Evolutionary conservation across 2,113 vertebrate species (phyloP), one percentile per base, ranked within the genome.

Genomic region (Mungos mungo): DNA sequence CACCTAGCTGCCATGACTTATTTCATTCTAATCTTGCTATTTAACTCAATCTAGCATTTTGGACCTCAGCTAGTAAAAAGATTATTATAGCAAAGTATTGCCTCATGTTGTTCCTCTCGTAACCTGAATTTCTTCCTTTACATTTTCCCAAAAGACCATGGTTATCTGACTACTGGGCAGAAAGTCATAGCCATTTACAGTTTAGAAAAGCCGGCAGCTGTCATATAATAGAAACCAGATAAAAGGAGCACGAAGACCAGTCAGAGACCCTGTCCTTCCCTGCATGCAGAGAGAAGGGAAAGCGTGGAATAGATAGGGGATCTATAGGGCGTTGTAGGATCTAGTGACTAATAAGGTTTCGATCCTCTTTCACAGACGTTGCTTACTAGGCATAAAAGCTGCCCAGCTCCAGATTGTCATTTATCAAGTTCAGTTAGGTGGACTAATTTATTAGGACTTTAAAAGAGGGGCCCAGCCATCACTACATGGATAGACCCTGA

Each of bases 11-110:
- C 82, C 35, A 81, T 87, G 93, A 76, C 74, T 96, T 97, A 69
- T 80, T 92, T 95, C 93, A 77, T 52, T 85, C 81, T 96, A 72
- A 84, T 96, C 41, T 57, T 90, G 66, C 87, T 93, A 72, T 92
- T 97, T 96, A 84, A 96, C n/a, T 89, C 81, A 29, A 27, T 54
- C 29, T 21, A 71, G 27, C 57, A 81, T 81, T 77, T 95, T 90
- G 7, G 81, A 87, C 25, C 25, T 96, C 89, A 71, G 76, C 33
- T 90, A 47, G 27, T 80, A 93, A 90, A 54, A 91, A 35, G 41
- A 71, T 91, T 72, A 76, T 88, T 89, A 96, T 21, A 95, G 52
- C 57, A 77, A 89, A 90, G 23, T 76, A 47, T 85, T 76, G 71
- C 35, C 57, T 95, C 66, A 45, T 38, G 7, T 35, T 95, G 69